These are phyloP conservation scores for Campopleginae sp. DNA, from an alignment of 2,888 invertebrate genomes.

Conservation along the genomic window DNA sequence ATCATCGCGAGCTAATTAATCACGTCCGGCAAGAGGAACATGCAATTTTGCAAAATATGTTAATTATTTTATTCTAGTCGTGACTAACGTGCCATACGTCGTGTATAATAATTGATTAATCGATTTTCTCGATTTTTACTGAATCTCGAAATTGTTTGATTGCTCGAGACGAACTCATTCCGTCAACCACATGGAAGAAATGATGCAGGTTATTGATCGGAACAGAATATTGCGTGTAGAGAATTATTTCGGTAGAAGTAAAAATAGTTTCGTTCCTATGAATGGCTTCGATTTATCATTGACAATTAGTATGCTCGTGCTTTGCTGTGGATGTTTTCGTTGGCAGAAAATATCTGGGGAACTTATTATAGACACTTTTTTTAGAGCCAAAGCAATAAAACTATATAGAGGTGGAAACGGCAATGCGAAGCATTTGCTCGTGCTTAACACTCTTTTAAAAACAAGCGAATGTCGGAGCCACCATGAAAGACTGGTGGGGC, in stretches of 20 bases:
- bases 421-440: conserved; percentile 46
- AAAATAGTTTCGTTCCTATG: neutral
- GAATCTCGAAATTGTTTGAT: neutral
- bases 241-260: neutral
- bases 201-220: neutral
- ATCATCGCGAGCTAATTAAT: conserved; percentile 25
- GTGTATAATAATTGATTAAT: neutral
- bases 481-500: conserved; percentile 15
- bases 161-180: neutral
- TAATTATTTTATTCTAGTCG: neutral
- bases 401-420: conserved; percentile 23
- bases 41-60: neutral
- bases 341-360: neutral
- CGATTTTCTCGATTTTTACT: neutral
- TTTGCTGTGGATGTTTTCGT: neutral
- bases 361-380: neutral
- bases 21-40: conserved; percentile 30
- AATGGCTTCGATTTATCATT: neutral
- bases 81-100: neutral
- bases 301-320: neutral
- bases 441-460: neutral
- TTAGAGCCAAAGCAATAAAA: conserved; percentile 55
- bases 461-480: conserved; percentile 46
- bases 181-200: neutral
- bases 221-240: neutral